These are phyloP conservation scores for Rhodophaea formosa DNA, from an alignment of 2,888 invertebrate genomes.

Conservation along the genomic window DNA sequence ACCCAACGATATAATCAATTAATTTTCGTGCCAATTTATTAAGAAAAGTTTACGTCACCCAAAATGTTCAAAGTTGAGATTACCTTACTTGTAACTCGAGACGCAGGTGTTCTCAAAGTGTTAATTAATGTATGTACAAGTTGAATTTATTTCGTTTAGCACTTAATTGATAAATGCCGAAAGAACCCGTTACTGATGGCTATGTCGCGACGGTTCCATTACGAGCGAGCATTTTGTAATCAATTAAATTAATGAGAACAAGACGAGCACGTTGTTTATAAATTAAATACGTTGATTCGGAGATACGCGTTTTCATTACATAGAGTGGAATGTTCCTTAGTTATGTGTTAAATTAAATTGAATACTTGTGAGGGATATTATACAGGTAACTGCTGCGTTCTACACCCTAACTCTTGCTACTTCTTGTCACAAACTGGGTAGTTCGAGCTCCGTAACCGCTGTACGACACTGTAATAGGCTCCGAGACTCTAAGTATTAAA, in stretches of 20 bases:
- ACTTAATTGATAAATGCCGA: conserved; percentile 59
- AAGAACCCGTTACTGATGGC: conserved; percentile 39
- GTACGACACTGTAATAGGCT: no score
- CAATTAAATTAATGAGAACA: conserved; percentile 54
- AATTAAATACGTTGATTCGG: conserved; percentile 25
- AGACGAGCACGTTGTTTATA: conserved; percentile 38
- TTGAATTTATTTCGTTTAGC: conserved; percentile 52
- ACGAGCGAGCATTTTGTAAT: conserved; percentile 46
- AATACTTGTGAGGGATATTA: no score
- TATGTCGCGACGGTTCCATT: conserved; percentile 47
- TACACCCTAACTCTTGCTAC: no score
- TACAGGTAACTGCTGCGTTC: no score
- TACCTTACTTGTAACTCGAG: conserved; percentile 46
- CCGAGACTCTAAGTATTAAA: no score
- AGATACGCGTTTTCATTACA: conserved; percentile 11
- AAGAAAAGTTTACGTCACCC: conserved; percentile 45
- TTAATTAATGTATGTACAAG: conserved; percentile 61
- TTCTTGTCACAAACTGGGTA: no score
- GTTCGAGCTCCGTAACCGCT: no score
- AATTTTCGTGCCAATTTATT: conserved; percentile 42
- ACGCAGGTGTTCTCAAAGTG: conserved; percentile 58
- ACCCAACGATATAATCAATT: not conserved
- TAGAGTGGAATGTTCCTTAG: not conserved
- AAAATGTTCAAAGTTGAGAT: conserved; percentile 52
- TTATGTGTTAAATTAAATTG: not conserved